These are phyloP conservation scores for Onychostoma macrolepis DNA, from an alignment of 2,113 vertebrate species.

Conservation along the genomic window DNA sequence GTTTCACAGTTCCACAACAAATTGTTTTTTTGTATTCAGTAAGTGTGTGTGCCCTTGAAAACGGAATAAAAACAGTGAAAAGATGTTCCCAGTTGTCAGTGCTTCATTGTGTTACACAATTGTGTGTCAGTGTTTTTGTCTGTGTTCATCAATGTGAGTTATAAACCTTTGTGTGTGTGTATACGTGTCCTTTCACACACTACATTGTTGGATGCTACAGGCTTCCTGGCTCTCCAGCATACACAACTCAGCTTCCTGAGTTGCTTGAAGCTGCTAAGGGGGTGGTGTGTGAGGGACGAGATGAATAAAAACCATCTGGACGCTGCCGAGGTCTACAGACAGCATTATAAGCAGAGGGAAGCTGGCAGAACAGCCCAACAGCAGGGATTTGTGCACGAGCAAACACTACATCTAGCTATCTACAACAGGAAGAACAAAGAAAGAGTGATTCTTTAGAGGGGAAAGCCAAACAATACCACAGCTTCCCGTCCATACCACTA, in stretches of 20 bases:
- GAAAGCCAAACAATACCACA: conserved; percentile 50
- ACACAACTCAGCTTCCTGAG: conserved; percentile 76
- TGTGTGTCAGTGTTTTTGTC: conserved; percentile 42
- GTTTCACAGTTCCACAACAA: not conserved
- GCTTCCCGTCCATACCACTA: conserved; percentile 28
- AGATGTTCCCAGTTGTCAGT: conserved; percentile 15
- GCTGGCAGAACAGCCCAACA: conserved; percentile 64
- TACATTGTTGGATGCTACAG: conserved; percentile 63
- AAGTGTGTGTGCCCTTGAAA: conserved; percentile 49
- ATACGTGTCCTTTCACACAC: conserved; percentile 59
- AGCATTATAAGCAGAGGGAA: conserved; percentile 62
- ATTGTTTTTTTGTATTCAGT: conserved; percentile 44
- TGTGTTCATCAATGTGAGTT: conserved; percentile 18
- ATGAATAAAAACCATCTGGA: conserved; percentile 81
- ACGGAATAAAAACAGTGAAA: not conserved
- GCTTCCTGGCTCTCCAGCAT: conserved; percentile 74
- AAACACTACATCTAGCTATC: conserved; percentile 53
- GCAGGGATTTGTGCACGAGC: conserved; percentile 62
- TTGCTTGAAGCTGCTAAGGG: conserved; percentile 62
- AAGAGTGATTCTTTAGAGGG: conserved; percentile 45
- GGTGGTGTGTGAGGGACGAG: conserved; percentile 68
- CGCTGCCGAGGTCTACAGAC: conserved; percentile 65
- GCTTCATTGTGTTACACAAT: conserved; percentile 29
- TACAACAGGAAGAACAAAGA: conserved; percentile 63
- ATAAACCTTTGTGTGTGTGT: conserved; percentile 21